A percentile compares a stretch with the other conserved stretches of the same genome.
Conservation (phyloP, 2,797 vertebrate genomes). For the Erithacus rubecula region DNA sequence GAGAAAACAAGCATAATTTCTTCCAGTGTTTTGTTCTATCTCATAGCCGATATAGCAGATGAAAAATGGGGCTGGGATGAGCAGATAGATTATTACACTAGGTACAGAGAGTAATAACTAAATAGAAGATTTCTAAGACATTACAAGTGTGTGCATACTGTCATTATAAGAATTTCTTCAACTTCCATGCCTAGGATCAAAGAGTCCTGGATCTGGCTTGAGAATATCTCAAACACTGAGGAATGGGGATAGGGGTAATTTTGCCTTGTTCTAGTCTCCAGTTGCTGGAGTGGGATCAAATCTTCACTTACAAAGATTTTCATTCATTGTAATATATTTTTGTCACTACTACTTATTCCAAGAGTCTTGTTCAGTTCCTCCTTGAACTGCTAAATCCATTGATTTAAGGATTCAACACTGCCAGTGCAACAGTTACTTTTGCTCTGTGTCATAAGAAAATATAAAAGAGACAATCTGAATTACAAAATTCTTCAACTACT, state of each 20-base stretch:
- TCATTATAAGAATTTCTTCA: background rate
- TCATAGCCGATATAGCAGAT: background rate
- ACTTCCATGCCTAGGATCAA: background rate
- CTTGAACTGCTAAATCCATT: background rate
- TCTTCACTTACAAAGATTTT: background rate
- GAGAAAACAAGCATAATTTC: background rate
- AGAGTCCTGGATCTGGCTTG: background rate
- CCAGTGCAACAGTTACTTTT: background rate
- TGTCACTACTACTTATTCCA: background rate
- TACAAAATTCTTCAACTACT: background rate
- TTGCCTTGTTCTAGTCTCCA: background rate
- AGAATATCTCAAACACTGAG: background rate
- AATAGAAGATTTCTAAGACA: background rate
- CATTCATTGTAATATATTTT: background rate
- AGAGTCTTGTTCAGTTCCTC: background rate
- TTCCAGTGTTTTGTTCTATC: background rate
- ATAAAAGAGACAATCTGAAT: background rate
- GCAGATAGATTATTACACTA: background rate
- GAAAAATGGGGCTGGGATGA: background rate
- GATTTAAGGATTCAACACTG: background rate
- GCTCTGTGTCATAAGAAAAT: background rate
- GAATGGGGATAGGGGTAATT: background rate
- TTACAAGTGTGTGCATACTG: background rate
- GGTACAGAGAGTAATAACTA: background rate
- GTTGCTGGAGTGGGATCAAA: background rate